Evolutionary conservation across 2,797 vertebrate genomes (phyloP).

Genomic region (Neopelma chrysocephalum): DNA sequence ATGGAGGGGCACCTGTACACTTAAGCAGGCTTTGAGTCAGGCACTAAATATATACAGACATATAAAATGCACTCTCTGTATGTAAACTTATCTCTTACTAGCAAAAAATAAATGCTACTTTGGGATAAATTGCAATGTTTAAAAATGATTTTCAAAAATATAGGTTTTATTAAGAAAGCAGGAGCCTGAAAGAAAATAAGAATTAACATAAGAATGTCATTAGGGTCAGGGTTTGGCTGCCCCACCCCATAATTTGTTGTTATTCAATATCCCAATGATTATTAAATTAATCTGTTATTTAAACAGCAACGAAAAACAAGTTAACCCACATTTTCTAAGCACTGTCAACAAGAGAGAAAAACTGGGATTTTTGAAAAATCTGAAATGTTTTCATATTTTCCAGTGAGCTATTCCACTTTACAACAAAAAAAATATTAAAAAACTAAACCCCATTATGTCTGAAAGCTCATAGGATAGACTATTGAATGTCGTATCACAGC

Average conservation of each 20-base stretch:
- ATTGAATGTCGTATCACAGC: background rate
- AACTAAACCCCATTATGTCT: background rate
- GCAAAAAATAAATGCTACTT: constrained; percentile 38
- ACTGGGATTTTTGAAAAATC: constrained; percentile 11
- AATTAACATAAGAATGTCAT: constrained; percentile 83
- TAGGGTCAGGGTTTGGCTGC: constrained; percentile 78
- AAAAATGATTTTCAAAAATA: constrained; percentile 76
- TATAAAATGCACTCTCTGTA: background rate
- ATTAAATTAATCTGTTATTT: constrained; percentile 83
- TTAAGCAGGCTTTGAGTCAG: background rate
- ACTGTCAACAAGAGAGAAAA: constrained; percentile 73
- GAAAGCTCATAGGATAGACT: background rate
- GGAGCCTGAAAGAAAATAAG: constrained; percentile 81
- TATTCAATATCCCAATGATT: constrained; percentile 78
- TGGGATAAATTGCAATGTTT: constrained; percentile 57
- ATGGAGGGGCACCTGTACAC: background rate
- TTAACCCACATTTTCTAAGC: constrained; percentile 71
- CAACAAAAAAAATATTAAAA: background rate
- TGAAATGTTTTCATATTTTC: constrained; percentile 64
- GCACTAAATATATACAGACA: background rate
- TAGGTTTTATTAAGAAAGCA: constrained; percentile 79
- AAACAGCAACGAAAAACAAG: constrained; percentile 75
- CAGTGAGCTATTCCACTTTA: constrained; percentile 27
- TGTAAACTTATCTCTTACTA: constrained; percentile 42
- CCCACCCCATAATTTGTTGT: constrained; percentile 73